Conservation (phyloP, 92 coral and sea anemone species). For the Chrysogorgia sp. region DNA sequence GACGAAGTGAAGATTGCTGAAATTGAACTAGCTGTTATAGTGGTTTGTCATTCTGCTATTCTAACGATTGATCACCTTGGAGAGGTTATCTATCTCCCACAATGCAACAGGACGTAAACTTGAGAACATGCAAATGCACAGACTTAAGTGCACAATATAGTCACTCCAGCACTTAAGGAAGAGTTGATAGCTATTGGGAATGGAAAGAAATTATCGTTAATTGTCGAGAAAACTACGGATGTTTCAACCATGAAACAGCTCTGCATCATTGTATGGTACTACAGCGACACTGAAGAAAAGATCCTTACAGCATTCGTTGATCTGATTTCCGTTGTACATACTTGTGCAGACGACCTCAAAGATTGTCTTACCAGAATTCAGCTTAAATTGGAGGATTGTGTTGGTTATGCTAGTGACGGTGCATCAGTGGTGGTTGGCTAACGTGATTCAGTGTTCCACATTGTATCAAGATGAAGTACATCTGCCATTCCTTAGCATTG, state of each 20-base stretch:
- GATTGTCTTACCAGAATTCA: slow-evolving; percentile 7
- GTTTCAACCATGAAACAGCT: slow-evolving; percentile 21
- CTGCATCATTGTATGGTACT: slow-evolving; percentile 8
- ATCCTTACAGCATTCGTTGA: slow-evolving; percentile 21
- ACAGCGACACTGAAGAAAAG: slow-evolving; percentile 8
- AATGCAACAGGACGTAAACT: slow-evolving; percentile 42
- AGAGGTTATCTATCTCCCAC: slow-evolving; percentile 34
- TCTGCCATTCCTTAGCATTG: slow-evolving; percentile 18
- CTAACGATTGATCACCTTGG: slow-evolving; percentile 46
- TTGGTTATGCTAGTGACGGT: slow-evolving; percentile 23
- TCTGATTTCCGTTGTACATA: background rate
- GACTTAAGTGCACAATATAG: slow-evolving; percentile 31
- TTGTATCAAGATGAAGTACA: slow-evolving; percentile 31
- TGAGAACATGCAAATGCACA: slow-evolving; percentile 38
- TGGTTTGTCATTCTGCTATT: no score
- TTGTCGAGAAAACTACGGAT: slow-evolving; percentile 31
- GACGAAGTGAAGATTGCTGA: slow-evolving; percentile 27
- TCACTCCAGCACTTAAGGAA: slow-evolving; percentile 13
- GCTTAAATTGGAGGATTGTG: slow-evolving; percentile 8
- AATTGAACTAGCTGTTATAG: slow-evolving; percentile 27
- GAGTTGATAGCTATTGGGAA: slow-evolving; percentile 12
- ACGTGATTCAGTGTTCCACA: slow-evolving; percentile 9
- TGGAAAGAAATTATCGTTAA: slow-evolving; percentile 25
- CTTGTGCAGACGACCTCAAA: slow-evolving; percentile 20
- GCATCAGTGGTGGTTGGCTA: slow-evolving; percentile 11